A percentile compares a stretch with the other conserved stretches of the same genome.
Conservation (phyloP, 2,797 vertebrate genomes). For the Anguilla marmorata region DNA sequence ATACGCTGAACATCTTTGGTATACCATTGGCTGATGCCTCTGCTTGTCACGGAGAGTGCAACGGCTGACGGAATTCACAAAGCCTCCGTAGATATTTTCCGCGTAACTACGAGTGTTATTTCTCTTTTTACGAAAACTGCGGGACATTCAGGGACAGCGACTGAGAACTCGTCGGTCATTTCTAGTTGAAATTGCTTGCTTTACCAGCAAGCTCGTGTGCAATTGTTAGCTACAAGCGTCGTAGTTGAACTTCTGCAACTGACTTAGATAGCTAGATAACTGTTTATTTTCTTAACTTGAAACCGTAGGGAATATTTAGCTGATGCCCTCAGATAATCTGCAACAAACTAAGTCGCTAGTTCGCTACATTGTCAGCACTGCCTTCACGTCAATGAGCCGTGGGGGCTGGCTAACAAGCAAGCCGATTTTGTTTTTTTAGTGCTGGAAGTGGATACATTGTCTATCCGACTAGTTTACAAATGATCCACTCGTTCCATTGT, state of each 20-base stretch:
- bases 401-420: neutral
- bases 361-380: constrained; percentile 13
- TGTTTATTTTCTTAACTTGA: neutral
- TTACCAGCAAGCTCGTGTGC: neutral
- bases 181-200: constrained; percentile 30
- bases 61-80: constrained; percentile 34
- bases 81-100: neutral
- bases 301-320: neutral
- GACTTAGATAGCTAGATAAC: neutral
- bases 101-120: neutral
- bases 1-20: neutral
- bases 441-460: neutral
- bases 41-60: constrained; percentile 24
- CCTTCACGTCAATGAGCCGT: neutral
- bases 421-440: neutral
- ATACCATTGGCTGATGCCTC: constrained; percentile 48
- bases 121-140: constrained; percentile 11
- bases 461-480: neutral
- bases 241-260: neutral
- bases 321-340: neutral
- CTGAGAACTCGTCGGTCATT: constrained; percentile 31
- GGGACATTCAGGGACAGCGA: constrained; percentile 35
- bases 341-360: neutral
- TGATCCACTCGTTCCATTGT: neutral
- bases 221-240: constrained; percentile 1